Evolutionary conservation across 2,113 vertebrate species (phyloP).

Genomic region (Apteryx mantelli): DNA sequence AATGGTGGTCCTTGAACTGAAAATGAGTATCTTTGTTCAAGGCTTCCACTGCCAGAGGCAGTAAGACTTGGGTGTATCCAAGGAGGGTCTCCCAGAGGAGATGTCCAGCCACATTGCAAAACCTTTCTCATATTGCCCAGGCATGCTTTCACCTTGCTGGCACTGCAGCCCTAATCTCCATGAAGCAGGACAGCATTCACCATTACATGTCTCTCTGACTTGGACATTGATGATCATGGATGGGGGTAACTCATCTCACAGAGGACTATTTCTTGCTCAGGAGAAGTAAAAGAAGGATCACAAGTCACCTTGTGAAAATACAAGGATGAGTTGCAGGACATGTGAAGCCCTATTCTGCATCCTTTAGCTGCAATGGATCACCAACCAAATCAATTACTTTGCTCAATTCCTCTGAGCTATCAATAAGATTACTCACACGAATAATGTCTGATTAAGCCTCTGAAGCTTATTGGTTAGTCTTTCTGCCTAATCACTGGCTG

Average conservation of each 20-base stretch:
- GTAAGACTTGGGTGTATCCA: background rate
- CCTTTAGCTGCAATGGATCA: background rate
- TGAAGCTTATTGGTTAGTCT: background rate
- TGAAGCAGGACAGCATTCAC: background rate
- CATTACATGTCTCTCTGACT: background rate
- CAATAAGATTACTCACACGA: background rate
- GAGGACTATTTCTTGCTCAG: background rate
- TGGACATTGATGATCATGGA: background rate
- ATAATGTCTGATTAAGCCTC: background rate
- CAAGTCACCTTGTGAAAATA: background rate
- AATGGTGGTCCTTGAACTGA: background rate
- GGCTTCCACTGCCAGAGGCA: background rate
- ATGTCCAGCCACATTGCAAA: background rate
- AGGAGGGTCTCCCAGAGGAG: background rate
- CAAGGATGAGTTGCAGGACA: background rate
- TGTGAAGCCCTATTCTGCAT: background rate
- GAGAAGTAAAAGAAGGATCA: background rate
- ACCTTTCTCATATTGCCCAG: background rate
- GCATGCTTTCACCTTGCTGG: background rate
- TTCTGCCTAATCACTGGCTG: background rate
- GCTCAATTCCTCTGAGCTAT: background rate
- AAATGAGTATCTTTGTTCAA: background rate
- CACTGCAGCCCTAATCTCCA: background rate
- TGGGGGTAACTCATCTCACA: background rate
- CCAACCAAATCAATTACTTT: background rate